Evolutionary conservation across 2,888 invertebrate species (phyloP).

Genomic region (Branchinecta sandiegonensis): DNA sequence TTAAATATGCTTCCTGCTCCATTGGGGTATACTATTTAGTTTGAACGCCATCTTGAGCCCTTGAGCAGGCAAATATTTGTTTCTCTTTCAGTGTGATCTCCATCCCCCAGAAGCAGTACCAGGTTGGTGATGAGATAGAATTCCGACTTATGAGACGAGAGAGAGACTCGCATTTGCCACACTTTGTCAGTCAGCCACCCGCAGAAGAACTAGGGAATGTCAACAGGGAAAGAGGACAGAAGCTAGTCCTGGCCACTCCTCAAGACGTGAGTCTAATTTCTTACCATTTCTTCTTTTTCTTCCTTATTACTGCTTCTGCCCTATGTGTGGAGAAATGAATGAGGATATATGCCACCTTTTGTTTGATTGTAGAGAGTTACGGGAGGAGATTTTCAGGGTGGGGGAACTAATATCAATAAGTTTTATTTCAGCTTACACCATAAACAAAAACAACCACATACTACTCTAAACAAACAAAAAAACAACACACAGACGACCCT

Average conservation of each 20-base stretch:
- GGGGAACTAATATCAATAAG: too few species aligned
- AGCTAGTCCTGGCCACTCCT: constrained; percentile 56
- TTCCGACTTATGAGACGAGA: constrained; percentile 76
- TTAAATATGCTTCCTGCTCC: constrained; percentile 30
- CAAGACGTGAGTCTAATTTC: constrained; percentile 42
- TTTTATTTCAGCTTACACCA: too few species aligned
- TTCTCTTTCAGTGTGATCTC: constrained; percentile 43
- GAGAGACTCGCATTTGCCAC: constrained; percentile 44
- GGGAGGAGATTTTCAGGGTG: too few species aligned
- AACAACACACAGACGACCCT: too few species aligned
- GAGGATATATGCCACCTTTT: too few species aligned
- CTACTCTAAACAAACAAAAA: too few species aligned
- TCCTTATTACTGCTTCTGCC: too few species aligned
- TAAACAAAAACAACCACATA: too few species aligned
- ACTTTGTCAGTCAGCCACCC: constrained; percentile 4
- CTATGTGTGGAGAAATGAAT: too few species aligned
- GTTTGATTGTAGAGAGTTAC: too few species aligned
- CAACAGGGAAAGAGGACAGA: constrained; percentile 32
- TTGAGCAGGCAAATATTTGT: background rate
- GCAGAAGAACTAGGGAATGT: constrained; percentile 25
- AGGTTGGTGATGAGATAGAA: constrained; percentile 50
- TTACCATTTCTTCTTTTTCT: background rate
- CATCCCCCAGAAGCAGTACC: constrained; percentile 40
- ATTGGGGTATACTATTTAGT: constrained; percentile 18
- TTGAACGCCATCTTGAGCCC: too few species aligned